Base-by-base conservation (phyloP, 2,888 invertebrate genomes). In the Tetropium fuscum region DNA sequence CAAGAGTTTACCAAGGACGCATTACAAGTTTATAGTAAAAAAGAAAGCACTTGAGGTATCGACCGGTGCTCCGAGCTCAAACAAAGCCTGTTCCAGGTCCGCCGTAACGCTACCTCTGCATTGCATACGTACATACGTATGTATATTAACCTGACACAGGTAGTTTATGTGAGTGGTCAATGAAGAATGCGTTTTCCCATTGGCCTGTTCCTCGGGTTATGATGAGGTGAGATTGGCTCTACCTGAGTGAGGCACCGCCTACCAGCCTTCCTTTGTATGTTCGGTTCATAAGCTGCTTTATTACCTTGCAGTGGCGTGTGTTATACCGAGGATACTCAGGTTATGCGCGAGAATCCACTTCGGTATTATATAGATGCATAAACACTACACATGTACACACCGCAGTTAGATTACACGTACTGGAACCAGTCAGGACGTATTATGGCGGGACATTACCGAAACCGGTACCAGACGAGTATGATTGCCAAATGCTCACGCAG, bases 221-320 rank as follows among this genome's bases (percentile, higher is more conserved):
- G 81, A 81, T 76, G 80, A 80, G 78, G 79, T 78, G 79, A 82
- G 81, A 82, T 82, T 82, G 81, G 82, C 76, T 80, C 69, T 76
- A 80, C 80, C 79, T 78, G 77, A 71, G 69, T 68, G 43, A 62
- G 72, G 81, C 75, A 76, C 81, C 81, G 81, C 81, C 82, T 76
- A 74, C 74, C 74, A 71, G 74, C 53, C 76, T 72, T 72, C 77
- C 77, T 78, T 75, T 72, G 72, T 74, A 71, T 76, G 76, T 76
- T 77, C 77, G 75, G 76, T 76, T 80, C 80, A 79, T 79, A 80
- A 80, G 77, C 71, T 78, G 79, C 77, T 81, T 81, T 81, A 81
- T 81, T 80, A 75, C 79, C 72, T 72, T 70, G 68, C 71, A 70
- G 66, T 68, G 68, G 63, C 71, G 75, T 74, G 70, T 68, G 69